These are phyloP conservation scores for Balanococcus diminutus DNA, from an alignment of 2,888 invertebrate species.

Conservation along the genomic window DNA sequence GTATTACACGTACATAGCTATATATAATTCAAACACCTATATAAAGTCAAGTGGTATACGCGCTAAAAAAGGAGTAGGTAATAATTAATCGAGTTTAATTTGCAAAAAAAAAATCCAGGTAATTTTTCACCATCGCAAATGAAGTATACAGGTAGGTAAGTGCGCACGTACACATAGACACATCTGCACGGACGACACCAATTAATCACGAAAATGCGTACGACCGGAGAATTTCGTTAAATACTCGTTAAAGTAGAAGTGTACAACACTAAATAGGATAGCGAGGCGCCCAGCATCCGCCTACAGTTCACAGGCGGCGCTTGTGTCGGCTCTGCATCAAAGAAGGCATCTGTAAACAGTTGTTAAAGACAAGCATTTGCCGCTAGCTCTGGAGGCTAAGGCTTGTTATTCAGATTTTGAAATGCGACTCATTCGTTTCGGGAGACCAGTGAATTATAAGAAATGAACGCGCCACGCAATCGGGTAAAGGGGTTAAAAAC, in stretches of 20 bases:
- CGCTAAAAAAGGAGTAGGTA: slow-evolving; percentile 37
- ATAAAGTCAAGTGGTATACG: slow-evolving; percentile 12
- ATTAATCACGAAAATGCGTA: slow-evolving; percentile 46
- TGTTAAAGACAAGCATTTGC: slow-evolving; percentile 51
- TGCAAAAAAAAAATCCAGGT: slow-evolving; percentile 1
- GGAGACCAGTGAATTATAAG: slow-evolving; percentile 47
- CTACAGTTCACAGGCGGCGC: slow-evolving; percentile 55
- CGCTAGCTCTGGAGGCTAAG: slow-evolving; percentile 45
- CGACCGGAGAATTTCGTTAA: slow-evolving; percentile 45
- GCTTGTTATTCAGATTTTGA: slow-evolving; percentile 49
- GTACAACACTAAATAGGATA: slow-evolving; percentile 46
- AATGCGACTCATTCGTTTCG: slow-evolving; percentile 46
- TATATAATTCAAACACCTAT: not conserved
- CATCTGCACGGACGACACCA: slow-evolving; percentile 49
- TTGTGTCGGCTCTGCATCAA: slow-evolving; percentile 53
- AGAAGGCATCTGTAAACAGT: slow-evolving; percentile 54
- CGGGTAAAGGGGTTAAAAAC: slow-evolving; percentile 41
- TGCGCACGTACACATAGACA: not conserved
- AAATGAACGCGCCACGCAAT: slow-evolving; percentile 42
- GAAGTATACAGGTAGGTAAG: not conserved
- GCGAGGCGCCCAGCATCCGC: slow-evolving; percentile 55
- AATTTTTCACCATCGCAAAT: slow-evolving; percentile 10
- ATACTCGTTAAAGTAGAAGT: slow-evolving; percentile 45
- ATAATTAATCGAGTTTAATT: slow-evolving; percentile 25
- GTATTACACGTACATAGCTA: not conserved